Evolutionary conservation across 2,797 vertebrate species (phyloP).

Genomic region (Gila robusta): DNA sequence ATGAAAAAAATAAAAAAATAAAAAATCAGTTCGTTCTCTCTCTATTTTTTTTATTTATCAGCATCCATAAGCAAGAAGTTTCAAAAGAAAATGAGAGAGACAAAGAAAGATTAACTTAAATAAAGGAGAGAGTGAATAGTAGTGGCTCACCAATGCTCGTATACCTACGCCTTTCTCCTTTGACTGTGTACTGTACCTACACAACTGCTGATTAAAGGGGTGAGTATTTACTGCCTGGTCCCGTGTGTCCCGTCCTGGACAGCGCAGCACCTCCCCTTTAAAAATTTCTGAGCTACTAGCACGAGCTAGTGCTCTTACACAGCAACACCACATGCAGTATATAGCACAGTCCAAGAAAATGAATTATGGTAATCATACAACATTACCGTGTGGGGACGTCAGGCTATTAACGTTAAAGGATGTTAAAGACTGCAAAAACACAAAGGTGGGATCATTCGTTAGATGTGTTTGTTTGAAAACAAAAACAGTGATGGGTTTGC

Average conservation of each 20-base stretch:
- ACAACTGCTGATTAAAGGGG: constrained; percentile 98
- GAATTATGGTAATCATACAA: constrained; percentile 61
- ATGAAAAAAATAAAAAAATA: constrained; percentile 66
- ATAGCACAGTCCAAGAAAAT: constrained; percentile 59
- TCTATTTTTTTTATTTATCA: constrained; percentile 68
- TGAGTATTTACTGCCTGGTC: constrained; percentile 99
- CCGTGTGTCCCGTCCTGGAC: constrained; percentile 92
- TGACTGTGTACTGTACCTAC: constrained; percentile 93
- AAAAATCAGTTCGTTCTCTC: constrained; percentile 57
- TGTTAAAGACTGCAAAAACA: constrained; percentile 63
- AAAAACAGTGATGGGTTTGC: constrained; percentile 27
- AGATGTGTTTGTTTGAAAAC: constrained; percentile 51
- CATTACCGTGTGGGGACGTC: constrained; percentile 63
- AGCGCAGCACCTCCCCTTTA: constrained; percentile 67
- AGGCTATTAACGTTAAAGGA: constrained; percentile 62
- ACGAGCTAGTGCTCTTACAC: constrained; percentile 63
- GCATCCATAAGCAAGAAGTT: constrained; percentile 87
- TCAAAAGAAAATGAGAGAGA: constrained; percentile 71
- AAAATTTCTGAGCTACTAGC: constrained; percentile 62
- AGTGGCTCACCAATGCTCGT: constrained; percentile 99
- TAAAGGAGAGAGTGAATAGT: constrained; percentile 96
- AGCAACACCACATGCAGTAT: constrained; percentile 66
- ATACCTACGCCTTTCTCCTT: constrained; percentile 98
- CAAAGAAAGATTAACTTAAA: constrained; percentile 82
- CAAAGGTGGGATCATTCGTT: constrained; percentile 59